Evolutionary conservation across 2,888 invertebrate genomes (phyloP).

Genomic region (Torymus tubicola): DNA sequence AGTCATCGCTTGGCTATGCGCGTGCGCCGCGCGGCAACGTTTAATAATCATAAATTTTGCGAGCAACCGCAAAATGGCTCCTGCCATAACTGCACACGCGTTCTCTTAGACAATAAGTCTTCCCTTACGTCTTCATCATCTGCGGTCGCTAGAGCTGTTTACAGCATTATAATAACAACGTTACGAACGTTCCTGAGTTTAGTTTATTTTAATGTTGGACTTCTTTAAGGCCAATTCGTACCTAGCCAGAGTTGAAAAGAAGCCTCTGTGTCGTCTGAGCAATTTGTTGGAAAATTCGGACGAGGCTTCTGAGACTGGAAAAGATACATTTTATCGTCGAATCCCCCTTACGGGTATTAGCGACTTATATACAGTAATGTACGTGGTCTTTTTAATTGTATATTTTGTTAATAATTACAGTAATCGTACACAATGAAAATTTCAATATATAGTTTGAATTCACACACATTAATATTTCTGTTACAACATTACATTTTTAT

Average conservation of each 20-base stretch:
- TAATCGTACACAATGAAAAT: too few relatives aligned
- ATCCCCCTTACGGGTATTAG: too few relatives aligned
- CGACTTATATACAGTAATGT: too few relatives aligned
- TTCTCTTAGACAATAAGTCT: slow-evolving; percentile 55
- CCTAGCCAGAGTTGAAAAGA: too few relatives aligned
- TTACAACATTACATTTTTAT: too few relatives aligned
- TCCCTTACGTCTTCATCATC: slow-evolving; percentile 57
- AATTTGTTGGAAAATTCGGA: slow-evolving; percentile 39
- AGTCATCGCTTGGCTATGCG: slow-evolving; percentile 67
- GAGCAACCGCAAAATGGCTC: slow-evolving; percentile 71
- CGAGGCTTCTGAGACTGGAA: neutral
- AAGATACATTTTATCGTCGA: too few relatives aligned
- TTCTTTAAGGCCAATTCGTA: too few relatives aligned
- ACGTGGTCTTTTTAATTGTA: too few relatives aligned
- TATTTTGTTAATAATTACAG: too few relatives aligned
- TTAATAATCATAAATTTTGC: slow-evolving; percentile 76
- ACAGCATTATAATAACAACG: slow-evolving; percentile 53
- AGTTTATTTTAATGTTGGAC: slow-evolving; percentile 32
- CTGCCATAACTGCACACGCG: neutral
- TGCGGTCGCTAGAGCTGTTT: slow-evolving; percentile 53
- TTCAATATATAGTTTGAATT: too few relatives aligned
- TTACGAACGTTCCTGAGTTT: slow-evolving; percentile 15
- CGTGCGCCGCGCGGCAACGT: slow-evolving; percentile 67
- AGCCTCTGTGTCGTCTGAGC: neutral
- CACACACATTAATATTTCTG: too few relatives aligned